Evolutionary conservation across 2,113 vertebrate species (phyloP).

Genomic region (Sciurus niger): DNA sequence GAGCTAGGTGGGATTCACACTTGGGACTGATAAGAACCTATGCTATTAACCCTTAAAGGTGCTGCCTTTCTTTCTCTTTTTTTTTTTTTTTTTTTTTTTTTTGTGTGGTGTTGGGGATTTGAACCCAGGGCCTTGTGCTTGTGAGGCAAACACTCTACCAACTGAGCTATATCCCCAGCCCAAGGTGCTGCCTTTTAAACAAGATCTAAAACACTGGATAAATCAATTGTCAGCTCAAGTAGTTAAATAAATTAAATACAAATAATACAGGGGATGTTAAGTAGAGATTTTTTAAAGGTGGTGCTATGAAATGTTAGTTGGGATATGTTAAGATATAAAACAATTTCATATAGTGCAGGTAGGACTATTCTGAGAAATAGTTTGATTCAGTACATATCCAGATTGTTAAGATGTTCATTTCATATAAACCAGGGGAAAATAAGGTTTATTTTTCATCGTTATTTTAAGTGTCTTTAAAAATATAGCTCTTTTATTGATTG

Average conservation of each 20-base stretch:
- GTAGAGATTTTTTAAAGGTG: neutral
- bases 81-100: no score
- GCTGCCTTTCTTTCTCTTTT: neutral
- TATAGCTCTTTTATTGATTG: neutral
- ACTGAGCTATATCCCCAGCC: no score
- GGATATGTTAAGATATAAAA: neutral
- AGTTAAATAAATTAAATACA: slow-evolving; percentile 9
- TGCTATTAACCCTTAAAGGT: neutral
- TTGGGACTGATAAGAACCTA: neutral
- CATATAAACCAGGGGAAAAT: neutral
- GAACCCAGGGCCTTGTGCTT: no score
- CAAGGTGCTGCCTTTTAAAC: neutral
- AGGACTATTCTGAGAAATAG: neutral
- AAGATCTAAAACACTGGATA: neutral
- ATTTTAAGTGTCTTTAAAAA: neutral
- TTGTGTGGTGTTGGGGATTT: no score
- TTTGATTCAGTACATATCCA: neutral
- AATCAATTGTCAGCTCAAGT: neutral
- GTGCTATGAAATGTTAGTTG: neutral
- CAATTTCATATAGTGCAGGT: neutral
- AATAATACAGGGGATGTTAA: neutral
- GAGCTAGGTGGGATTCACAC: neutral
- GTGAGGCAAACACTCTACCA: no score
- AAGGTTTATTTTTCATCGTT: slow-evolving; percentile 20
- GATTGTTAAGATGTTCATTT: slow-evolving; percentile 17